phyloP scores from a whole-genome alignment of 2,888 invertebrate genomes.

The Pocota personata region DNA sequence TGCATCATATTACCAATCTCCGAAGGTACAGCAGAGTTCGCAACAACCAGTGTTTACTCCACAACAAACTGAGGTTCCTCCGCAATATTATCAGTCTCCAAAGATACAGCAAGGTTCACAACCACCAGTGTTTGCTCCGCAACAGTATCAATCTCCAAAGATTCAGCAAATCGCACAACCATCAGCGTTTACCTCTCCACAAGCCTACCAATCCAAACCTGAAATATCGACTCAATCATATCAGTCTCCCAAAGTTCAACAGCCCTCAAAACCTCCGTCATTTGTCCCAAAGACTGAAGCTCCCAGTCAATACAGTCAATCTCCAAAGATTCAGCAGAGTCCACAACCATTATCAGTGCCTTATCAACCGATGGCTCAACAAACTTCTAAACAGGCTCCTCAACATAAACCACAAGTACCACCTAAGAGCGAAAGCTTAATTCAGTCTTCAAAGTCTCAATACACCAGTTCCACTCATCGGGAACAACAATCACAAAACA shows the following conservation, averaged over 20 bases:
- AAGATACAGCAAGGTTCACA: conserved; percentile 14
- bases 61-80: background rate
- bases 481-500: conserved; percentile 33
- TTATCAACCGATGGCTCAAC: background rate
- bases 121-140: background rate
- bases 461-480: conserved; percentile 2
- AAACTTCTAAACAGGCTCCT: conserved; percentile 66
- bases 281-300: background rate
- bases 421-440: conserved; percentile 41
- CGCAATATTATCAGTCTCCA: conserved; percentile 10
- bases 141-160: conserved; percentile 21
- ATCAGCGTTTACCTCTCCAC: background rate
- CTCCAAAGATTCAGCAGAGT: background rate
- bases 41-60: background rate
- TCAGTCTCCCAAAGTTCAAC: conserved; percentile 2
- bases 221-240: conserved; percentile 13
- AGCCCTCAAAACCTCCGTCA: background rate
- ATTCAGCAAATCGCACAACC: background rate
- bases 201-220: background rate
- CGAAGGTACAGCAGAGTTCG: background rate
- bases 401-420: conserved; percentile 73
- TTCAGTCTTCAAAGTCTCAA: conserved; percentile 38
- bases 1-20: conserved; percentile 16
- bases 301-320: background rate
- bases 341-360: background rate